Evolutionary conservation across 2,888 invertebrate genomes (phyloP), one percentile per base, ranked within the genome.

Genomic region (Caenorhabditis panamensis): DNA sequence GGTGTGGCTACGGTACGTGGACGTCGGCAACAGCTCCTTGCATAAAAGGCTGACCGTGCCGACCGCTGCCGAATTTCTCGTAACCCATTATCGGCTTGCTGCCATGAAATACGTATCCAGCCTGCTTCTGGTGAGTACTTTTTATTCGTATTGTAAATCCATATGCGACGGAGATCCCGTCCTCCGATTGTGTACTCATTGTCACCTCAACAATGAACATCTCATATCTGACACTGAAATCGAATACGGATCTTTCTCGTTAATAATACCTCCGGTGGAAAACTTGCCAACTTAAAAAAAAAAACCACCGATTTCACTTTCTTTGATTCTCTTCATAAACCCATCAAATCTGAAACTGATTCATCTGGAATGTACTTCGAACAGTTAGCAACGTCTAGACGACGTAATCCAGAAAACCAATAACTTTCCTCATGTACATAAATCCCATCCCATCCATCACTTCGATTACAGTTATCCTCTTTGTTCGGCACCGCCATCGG

Each of bases 1-100:
- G 73, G 73, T 73, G 73, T 73, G 73, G 73, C 73, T 73, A 73
- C 73, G 64, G 73, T 73, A 64, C 64, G 64, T 73, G 73, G 73
- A 64, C 59, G 49, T 51, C 56, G 56, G 56, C 28, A 59, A 37
- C 64, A 51, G 73, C 73, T 73, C 73, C 66, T 37, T 28, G 44
- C 62, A 63, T 73, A 73, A 64, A 73, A 66, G 73, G 64, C 16
- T 41, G 73, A 36, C 36, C 59, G 36, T 73, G 59, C 73, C 73
- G 64, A 73, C 49, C 28, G 53, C 62, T 54, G 62, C 71, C 54
- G 73, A 73, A 64, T 66, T 64, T 73, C 73, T 73, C 66, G 73
- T 73, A 64, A 66, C 58, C 58, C 59, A 58, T 31, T 58, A 44
- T 59, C 59, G 24, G 37, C 54, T n/a, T 20, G 49, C 72, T 72